These are phyloP conservation scores for Zophobas atratus DNA, from an alignment of 1,140 invertebrate genomes.

Conservation along the genomic window DNA sequence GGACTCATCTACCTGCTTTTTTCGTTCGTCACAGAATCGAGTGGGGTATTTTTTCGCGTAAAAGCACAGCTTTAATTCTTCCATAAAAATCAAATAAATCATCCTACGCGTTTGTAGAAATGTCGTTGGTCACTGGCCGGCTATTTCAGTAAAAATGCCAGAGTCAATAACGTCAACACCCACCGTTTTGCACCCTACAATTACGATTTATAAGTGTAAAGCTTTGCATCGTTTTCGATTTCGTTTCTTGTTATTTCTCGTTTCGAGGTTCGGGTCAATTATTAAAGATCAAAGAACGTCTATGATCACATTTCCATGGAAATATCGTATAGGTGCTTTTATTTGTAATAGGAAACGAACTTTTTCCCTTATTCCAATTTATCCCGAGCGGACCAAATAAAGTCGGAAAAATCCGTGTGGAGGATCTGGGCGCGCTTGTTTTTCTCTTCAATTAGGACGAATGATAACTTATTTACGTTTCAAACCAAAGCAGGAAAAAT, in stretches of 20 bases:
- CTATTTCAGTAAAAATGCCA: background rate
- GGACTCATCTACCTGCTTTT: too few species aligned
- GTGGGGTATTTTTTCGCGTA: too few species aligned
- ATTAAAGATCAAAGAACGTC: background rate
- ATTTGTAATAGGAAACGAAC: background rate
- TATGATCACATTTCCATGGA: background rate
- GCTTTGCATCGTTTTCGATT: background rate
- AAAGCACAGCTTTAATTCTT: background rate
- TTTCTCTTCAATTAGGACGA: background rate
- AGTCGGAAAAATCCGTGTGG: too few species aligned
- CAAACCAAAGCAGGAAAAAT: slow-evolving; percentile 1
- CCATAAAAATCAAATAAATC: slow-evolving; percentile 1
- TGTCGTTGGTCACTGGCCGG: slow-evolving; percentile 7
- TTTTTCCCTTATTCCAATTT: background rate
- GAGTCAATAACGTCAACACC: background rate
- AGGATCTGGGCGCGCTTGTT: background rate
- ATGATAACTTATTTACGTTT: background rate
- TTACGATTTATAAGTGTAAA: too few species aligned
- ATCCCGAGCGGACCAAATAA: background rate
- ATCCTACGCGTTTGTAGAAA: background rate
- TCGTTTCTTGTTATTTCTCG: background rate
- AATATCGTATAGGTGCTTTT: background rate
- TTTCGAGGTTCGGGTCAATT: background rate
- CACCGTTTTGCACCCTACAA: too few species aligned
- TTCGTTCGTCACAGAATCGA: too few species aligned